Conservation (phyloP, 92 coral and sea anemone genomes). For the Nematostella vectensis region DNA sequence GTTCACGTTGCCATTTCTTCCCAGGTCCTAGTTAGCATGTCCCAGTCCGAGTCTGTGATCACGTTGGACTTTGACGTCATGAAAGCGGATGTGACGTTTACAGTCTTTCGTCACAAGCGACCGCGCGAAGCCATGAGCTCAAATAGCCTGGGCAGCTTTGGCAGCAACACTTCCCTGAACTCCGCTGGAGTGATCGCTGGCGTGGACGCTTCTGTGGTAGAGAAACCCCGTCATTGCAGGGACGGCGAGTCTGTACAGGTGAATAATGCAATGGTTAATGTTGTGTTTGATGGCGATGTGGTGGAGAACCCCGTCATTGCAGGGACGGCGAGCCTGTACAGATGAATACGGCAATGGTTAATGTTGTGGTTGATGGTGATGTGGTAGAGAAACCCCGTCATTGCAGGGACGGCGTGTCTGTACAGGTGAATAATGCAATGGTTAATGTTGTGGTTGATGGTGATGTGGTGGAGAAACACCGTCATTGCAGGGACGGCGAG, state of each 20-base stretch:
- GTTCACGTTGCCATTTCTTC: too few species aligned
- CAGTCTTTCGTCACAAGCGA: conserved; percentile 95
- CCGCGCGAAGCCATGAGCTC: conserved; percentile 92
- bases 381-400: too few species aligned
- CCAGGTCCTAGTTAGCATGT: conserved; percentile 84
- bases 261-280: too few species aligned
- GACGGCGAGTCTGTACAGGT: conserved; percentile 99
- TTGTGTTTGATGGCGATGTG: neutral
- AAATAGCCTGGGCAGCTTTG: conserved; percentile 77
- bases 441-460: too few species aligned
- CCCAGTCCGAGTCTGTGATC: conserved; percentile 96
- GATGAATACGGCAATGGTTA: neutral
- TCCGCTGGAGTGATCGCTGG: conserved; percentile 92
- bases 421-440: too few species aligned
- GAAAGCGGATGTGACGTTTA: conserved; percentile 86
- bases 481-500: too few species aligned
- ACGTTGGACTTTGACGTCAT: conserved; percentile 99
- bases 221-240: conserved; percentile 79
- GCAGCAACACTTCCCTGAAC: conserved; percentile 63
- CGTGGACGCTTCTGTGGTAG: conserved; percentile 97
- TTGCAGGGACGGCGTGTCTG: too few species aligned
- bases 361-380: too few species aligned
- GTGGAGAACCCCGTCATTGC: neutral
- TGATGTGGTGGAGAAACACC: too few species aligned
- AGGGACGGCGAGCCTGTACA: too few species aligned